Evolutionary conservation across 2,888 invertebrate genomes (phyloP).

Genomic region (Dynastes hyllus): DNA sequence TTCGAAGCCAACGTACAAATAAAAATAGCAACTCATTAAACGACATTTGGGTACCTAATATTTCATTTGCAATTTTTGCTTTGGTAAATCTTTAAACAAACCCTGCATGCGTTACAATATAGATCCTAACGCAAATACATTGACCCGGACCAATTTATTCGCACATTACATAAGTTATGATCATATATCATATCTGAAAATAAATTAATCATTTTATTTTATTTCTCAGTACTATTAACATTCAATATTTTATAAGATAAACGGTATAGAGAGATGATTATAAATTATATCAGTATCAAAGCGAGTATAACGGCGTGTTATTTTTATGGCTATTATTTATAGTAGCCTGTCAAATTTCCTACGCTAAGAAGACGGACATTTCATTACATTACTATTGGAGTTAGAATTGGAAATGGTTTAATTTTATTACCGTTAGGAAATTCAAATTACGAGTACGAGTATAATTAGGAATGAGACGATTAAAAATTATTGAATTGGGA

Average conservation of each 20-base stretch:
- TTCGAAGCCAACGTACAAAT: too few relatives aligned
- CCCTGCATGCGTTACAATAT: too few relatives aligned
- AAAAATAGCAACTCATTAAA: too few relatives aligned
- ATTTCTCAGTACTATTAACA: neutral
- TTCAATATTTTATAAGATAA: neutral
- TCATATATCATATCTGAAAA: neutral
- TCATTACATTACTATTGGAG: neutral
- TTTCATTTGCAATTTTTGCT: too few relatives aligned
- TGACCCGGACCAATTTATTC: neutral
- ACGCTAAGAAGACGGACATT: neutral
- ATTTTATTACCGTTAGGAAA: neutral
- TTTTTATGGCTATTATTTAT: neutral
- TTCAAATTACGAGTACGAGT: neutral
- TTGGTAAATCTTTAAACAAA: too few relatives aligned
- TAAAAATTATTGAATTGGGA: too few relatives aligned
- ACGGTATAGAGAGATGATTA: neutral
- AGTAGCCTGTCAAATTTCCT: neutral
- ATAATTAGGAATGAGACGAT: too few relatives aligned
- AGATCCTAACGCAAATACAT: too few relatives aligned
- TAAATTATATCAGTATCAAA: slow-evolving; percentile 5
- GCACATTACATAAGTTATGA: neutral
- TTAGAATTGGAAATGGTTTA: neutral
- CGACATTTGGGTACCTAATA: too few relatives aligned
- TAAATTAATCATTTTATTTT: neutral
- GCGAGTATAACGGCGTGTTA: neutral